phyloP scores from a whole-genome alignment of 2,888 invertebrate genomes.

The Eustalomyia histrio region DNA sequence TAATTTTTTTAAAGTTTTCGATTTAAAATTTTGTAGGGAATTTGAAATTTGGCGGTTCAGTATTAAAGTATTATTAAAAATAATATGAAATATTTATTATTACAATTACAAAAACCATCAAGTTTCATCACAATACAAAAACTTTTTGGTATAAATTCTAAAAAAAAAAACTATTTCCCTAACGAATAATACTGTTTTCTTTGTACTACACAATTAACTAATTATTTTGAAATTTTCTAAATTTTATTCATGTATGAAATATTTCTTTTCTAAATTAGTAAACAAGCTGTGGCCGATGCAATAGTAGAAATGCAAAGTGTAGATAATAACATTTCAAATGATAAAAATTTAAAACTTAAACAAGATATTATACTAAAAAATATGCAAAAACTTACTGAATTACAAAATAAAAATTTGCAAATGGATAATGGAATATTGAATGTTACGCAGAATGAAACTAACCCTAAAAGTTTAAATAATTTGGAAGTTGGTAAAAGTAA shows the following conservation, averaged over 20 bases:
- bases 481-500: neutral
- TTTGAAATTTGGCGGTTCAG: too few species aligned
- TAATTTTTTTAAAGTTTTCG: too few species aligned
- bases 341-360: neutral
- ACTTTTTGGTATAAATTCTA: neutral
- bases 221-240: too few species aligned
- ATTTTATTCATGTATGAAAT: neutral
- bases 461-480: neutral
- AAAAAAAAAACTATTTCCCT: slow-evolving; percentile 9
- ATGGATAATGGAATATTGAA: neutral
- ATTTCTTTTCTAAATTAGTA: slow-evolving; percentile 30
- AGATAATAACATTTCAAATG: slow-evolving; percentile 15
- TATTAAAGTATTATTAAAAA: too few species aligned
- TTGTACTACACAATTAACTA: too few species aligned
- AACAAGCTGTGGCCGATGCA: slow-evolving; percentile 38
- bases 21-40: too few species aligned
- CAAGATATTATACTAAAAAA: neutral
- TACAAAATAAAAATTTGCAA: neutral
- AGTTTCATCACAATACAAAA: too few species aligned
- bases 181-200: neutral
- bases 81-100: too few species aligned
- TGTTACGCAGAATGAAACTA: neutral
- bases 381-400: neutral
- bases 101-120: too few species aligned
- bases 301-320: slow-evolving; percentile 26